Base-by-base conservation (phyloP, 2,888 invertebrate species). In the Napeogenes sylphis region DNA sequence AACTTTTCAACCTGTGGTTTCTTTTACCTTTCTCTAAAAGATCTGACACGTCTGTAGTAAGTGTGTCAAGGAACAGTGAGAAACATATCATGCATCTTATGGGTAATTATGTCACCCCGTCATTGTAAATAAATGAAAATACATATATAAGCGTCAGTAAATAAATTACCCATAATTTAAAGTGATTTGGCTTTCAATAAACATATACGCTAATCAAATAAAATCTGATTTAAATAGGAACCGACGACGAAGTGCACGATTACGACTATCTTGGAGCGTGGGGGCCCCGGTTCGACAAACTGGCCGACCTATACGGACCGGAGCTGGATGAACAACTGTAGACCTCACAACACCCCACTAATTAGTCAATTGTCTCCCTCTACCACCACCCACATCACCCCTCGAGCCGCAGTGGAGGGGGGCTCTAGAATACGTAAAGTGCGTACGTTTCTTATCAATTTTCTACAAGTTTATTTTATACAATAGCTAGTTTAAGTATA, bases 221-320 rank as follows among this genome's bases (percentile, higher is more conserved):
- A 4, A 58, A 30, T 61, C 33, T 62, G 42, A 60, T 57, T 21
- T 59, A 14, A 10, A 83, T 53, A 96, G 97, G 97, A 79, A 97
- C 97, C 70, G 98, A 98, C 84, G 98, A 98, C 84, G 97, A 97
- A 85, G 95, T 95, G 76, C 98, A 98, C 86, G 98, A 99, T 82
- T 99, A 98, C 89, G 98, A 98, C 85, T 98, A 98, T 87, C 92
- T 99, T 78, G 97, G 97, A 76, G 96, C 97, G 75, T 99, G 98
- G 98, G 99, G 99, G 68, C 98, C 98, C 56, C 95, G 98, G 75
- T 99, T 99, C 90, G 96, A 97, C 85, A 98, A 98, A 89, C 91
- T 99, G 79, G 98, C 98, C 64, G 97, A 98, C 85, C 96, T 99
- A 95, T 99, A 99, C 86, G 98, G 98, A 66, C 97, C 96, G 63